Evolutionary conservation across 1,140 invertebrate genomes (phyloP).

Genomic region (Eurosta solidaginis): DNA sequence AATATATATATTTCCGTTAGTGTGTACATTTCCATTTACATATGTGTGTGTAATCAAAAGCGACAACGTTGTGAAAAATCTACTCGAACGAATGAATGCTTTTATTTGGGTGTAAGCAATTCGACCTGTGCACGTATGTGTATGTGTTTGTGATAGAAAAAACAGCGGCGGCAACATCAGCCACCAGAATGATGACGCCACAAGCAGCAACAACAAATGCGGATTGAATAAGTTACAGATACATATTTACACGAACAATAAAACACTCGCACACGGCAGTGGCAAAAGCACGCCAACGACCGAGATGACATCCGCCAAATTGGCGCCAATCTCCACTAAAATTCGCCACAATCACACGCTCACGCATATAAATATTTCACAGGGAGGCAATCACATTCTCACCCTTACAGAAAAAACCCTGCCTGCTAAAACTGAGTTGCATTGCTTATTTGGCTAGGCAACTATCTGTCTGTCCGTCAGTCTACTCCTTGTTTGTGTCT

Average conservation of each 20-base stretch:
- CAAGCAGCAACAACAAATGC: background rate
- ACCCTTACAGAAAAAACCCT: background rate
- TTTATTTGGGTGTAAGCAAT: background rate
- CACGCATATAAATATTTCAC: background rate
- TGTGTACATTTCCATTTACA: background rate
- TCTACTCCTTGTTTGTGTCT: no score
- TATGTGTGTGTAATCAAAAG: background rate
- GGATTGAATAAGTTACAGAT: background rate
- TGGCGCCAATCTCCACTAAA: constrained; percentile 21
- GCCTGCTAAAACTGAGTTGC: background rate
- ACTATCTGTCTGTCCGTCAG: background rate
- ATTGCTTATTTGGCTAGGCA: constrained; percentile 9
- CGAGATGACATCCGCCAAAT: constrained; percentile 24
- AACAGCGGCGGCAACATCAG: constrained; percentile 16
- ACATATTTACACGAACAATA: no score
- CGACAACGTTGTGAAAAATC: constrained; percentile 8
- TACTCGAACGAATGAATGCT: constrained; percentile 15
- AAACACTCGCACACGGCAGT: background rate
- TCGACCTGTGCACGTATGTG: background rate
- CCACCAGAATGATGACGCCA: constrained; percentile 18
- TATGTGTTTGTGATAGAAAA: background rate
- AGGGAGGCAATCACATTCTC: background rate
- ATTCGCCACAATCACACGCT: background rate
- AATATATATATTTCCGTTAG: no score
- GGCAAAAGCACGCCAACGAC: background rate